phyloP scores from a whole-genome alignment of 2,113 vertebrate species.

The Corythornis vintsioides region DNA sequence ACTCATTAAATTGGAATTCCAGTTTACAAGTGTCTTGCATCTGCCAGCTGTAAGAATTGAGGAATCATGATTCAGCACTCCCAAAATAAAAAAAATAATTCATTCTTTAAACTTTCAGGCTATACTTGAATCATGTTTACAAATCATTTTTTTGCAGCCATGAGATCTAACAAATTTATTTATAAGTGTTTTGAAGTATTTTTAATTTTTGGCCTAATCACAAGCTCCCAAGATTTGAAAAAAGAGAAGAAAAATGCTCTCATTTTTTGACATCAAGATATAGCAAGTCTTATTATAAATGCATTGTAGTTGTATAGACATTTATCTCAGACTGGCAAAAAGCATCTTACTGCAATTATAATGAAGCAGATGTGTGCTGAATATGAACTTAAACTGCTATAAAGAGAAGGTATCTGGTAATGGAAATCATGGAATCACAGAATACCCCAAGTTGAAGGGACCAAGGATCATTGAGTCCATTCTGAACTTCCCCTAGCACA shows the following conservation, averaged over 20 bases:
- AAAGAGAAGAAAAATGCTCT: background rate
- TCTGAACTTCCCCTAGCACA: too few species aligned
- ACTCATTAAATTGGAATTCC: constrained; percentile 5
- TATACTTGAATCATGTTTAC: constrained; percentile 5
- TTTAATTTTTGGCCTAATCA: background rate
- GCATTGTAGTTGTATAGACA: background rate
- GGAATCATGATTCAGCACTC: constrained; percentile 23
- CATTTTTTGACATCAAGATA: background rate
- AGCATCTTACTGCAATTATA: background rate
- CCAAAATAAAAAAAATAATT: constrained; percentile 31
- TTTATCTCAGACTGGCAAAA: background rate
- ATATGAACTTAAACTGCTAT: background rate
- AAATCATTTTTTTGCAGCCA: background rate
- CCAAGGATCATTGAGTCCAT: background rate
- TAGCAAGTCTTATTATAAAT: background rate
- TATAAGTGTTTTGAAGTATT: background rate
- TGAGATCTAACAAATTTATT: background rate
- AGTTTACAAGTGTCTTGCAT: background rate
- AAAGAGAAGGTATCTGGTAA: background rate
- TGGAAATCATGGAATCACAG: background rate
- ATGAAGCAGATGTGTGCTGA: background rate
- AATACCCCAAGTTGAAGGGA: background rate
- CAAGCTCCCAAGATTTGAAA: background rate
- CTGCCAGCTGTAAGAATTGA: constrained; percentile 3
- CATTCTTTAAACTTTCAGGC: background rate